These are phyloP conservation scores for Geotrupes spiniger DNA, from an alignment of 2,888 invertebrate species.

Conservation along the genomic window DNA sequence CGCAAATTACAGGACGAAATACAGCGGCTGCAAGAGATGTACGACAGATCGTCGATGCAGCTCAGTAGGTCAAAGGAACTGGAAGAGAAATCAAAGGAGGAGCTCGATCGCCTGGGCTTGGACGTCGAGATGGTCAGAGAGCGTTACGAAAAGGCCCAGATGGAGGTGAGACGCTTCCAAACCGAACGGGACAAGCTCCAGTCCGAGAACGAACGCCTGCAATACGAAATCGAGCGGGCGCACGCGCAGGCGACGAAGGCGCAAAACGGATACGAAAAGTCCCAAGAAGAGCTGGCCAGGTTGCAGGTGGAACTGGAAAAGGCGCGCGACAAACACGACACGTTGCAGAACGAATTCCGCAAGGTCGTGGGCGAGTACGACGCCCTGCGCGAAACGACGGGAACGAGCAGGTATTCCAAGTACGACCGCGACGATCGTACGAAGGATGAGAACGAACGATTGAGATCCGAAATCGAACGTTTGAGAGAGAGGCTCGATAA, in stretches of 20 bases:
- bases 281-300: conserved; percentile 84
- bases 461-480: conserved; percentile 78
- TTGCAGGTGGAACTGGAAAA: conserved; percentile 86
- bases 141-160: conserved; percentile 83
- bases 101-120: conserved; percentile 70
- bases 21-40: conserved; percentile 82
- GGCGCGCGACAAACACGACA: conserved; percentile 87
- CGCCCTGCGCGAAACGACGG: conserved; percentile 75
- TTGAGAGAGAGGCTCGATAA: conserved; percentile 78
- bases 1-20: conserved; percentile 85
- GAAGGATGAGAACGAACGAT: conserved; percentile 73
- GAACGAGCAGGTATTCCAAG: conserved; percentile 67
- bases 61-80: conserved; percentile 82
- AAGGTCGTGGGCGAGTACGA: conserved; percentile 78
- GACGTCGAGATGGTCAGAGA: conserved; percentile 87
- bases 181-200: conserved; percentile 83
- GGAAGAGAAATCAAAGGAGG: conserved; percentile 88
- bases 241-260: conserved; percentile 84
- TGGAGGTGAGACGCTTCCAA: conserved; percentile 77
- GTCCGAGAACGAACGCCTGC: conserved; percentile 78
- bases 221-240: conserved; percentile 82
- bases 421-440: conserved; percentile 68
- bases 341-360: conserved; percentile 76
- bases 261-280: conserved; percentile 81
- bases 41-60: conserved; percentile 82